Base-by-base conservation (phyloP, 2,888 invertebrate genomes). In the Epistrophe grossulariae region DNA sequence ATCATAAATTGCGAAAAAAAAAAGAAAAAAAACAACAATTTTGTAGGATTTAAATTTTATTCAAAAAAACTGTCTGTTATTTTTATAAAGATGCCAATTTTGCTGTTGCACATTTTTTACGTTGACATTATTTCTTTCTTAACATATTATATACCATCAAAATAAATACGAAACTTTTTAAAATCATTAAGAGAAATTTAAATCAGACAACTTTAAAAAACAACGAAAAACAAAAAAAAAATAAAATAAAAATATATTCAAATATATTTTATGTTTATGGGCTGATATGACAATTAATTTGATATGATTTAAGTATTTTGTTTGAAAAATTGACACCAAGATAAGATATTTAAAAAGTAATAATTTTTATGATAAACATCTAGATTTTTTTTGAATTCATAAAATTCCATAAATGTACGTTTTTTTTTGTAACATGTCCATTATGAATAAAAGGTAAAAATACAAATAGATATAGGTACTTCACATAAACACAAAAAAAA, bases 261-360 rank as follows among this genome's bases (percentile, higher is more conserved):
- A 40, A 35, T 24, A 52, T 13, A 38, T 35, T 9, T 40, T 35
- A 40, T 62, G 19, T 62, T n/a, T 55, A 40, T 40, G 40, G 38
- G 4, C n/a, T 40, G 70, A 70, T 55, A 70, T 40, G 40, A 40
- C 13, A 70, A 40, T 35, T n/a, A 43, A 40, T 55, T 70, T 70
- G 24, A 50, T 48, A 48, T 17, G 50, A 48, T 66, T 35, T 66
- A 70, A 70, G 24, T 70, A 66, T 57, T 71, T 45, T 72, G 70
- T 77, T 82, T 57, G 48, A 71, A 71, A 73, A 82, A 62, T 62
- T 11, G 73, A 81, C 80, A 85, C 50, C 73, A 73, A 81, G 84
- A 80, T 19, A 81, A 62, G 72, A 45, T 71, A 71, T 73, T 60
- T 59, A 40, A 55, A 79, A 59, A 48, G 77, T 57, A 38, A 73